These are phyloP conservation scores for Hydractinia echinata DNA, from an alignment of 30 jellyfish, hydroid and myxozoan species.

Conservation along the genomic window DNA sequence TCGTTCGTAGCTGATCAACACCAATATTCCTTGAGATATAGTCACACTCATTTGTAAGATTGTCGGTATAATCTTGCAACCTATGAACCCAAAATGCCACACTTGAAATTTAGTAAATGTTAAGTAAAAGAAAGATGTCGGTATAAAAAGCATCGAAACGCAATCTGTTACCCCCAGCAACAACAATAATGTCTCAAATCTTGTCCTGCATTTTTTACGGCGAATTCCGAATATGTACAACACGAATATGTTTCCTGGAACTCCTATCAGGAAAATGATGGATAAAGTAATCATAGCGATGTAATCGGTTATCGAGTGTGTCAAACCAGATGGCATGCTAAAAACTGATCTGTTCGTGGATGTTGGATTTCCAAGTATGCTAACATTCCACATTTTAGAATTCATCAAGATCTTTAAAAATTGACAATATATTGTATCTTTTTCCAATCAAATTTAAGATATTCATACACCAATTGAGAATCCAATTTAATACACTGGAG, in stretches of 20 bases:
- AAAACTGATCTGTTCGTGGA: too few relatives aligned
- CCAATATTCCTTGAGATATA: constrained; percentile 61
- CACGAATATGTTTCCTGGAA: constrained; percentile 63
- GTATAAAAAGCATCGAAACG: constrained; percentile 46
- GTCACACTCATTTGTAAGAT: constrained; percentile 46
- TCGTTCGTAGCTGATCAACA: constrained; percentile 50
- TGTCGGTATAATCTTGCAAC: constrained; percentile 49
- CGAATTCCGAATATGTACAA: constrained; percentile 49
- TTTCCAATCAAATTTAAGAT: too few relatives aligned
- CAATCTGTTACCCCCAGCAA: constrained; percentile 60
- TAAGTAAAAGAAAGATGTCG: constrained; percentile 38
- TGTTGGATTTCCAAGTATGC: too few relatives aligned
- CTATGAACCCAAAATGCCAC: constrained; percentile 54
- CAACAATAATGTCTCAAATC: constrained; percentile 40
- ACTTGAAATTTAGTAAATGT: constrained; percentile 1
- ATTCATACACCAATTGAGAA: too few relatives aligned
- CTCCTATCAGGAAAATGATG: constrained; percentile 47
- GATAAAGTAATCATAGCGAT: constrained; percentile 25
- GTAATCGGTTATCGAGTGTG: not conserved
- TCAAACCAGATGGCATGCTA: too few relatives aligned
- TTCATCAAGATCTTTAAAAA: too few relatives aligned
- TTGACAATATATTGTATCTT: too few relatives aligned
- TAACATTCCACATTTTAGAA: too few relatives aligned
- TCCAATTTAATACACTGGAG: too few relatives aligned
- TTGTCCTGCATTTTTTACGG: constrained; percentile 26